These are phyloP conservation scores for Conchocele bisecta DNA, from an alignment of 2,888 invertebrate species.

Conservation along the genomic window DNA sequence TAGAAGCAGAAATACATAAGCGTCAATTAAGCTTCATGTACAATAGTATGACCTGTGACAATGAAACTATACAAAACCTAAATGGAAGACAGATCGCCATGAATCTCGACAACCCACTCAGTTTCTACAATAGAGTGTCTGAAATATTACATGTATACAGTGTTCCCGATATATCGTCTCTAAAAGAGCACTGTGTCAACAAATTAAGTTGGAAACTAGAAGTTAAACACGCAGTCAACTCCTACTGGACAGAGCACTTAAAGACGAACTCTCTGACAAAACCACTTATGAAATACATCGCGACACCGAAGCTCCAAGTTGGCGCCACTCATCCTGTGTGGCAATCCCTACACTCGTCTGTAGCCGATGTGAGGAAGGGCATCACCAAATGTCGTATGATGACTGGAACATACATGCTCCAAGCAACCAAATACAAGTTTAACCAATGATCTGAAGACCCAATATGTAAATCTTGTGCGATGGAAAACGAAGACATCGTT, in stretches of 20 bases:
- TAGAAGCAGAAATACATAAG: slow-evolving; percentile 7
- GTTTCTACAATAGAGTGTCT: background rate
- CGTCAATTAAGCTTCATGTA: background rate
- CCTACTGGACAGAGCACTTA: slow-evolving; percentile 1
- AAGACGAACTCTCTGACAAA: background rate
- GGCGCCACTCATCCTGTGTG: slow-evolving; percentile 5
- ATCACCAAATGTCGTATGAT: slow-evolving; percentile 13
- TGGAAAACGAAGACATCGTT: background rate
- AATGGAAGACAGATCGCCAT: background rate
- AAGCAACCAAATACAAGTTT: slow-evolving; percentile 1
- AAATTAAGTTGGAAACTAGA: background rate
- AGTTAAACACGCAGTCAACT: background rate
- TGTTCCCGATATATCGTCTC: background rate
- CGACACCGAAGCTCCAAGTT: background rate
- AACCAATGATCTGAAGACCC: background rate
- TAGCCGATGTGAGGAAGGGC: background rate
- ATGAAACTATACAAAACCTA: background rate
- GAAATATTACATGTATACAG: slow-evolving; percentile 1
- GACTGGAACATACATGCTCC: slow-evolving; percentile 10
- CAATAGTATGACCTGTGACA: background rate
- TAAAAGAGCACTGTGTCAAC: background rate
- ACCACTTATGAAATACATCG: background rate
- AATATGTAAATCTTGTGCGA: background rate
- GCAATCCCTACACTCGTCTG: background rate
- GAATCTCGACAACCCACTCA: background rate